Percentiles rank a stretch among this genome's conserved stretches.
Evolutionary conservation across 2,113 vertebrate species (phyloP).

Genomic region (Burhinus bistriatus): DNA sequence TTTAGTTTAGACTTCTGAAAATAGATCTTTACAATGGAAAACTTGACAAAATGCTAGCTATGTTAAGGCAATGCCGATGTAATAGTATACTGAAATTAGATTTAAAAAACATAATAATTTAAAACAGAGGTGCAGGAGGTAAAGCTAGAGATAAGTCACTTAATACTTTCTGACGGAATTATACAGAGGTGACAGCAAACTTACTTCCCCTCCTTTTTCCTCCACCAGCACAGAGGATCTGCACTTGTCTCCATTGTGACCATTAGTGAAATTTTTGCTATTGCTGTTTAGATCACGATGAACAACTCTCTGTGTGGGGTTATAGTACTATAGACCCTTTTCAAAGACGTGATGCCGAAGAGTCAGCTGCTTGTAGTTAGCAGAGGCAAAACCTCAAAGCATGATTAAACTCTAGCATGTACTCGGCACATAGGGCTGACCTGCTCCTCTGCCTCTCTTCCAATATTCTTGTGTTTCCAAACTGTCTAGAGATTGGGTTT

Average conservation of each 20-base stretch:
- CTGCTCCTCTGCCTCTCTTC: not conserved
- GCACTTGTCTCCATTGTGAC: not conserved
- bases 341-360: not conserved
- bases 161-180: not conserved
- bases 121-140: not conserved
- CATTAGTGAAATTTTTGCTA: not conserved
- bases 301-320: not conserved
- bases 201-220: not conserved
- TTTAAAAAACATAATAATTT: not conserved
- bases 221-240: not conserved
- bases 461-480: not conserved
- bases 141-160: not conserved
- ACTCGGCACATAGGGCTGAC: not conserved
- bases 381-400: not conserved
- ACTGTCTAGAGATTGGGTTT: not conserved
- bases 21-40: not conserved
- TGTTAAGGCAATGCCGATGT: not conserved
- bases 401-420: not conserved
- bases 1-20: not conserved
- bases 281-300: not conserved
- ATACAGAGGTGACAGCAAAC: not conserved
- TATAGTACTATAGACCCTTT: not conserved
- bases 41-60: not conserved
- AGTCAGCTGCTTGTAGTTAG: slow-evolving; percentile 13
- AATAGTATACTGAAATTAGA: not conserved